phyloP scores from a whole-genome alignment of 1,140 invertebrate species.

The Dinoponera quadriceps region DNA sequence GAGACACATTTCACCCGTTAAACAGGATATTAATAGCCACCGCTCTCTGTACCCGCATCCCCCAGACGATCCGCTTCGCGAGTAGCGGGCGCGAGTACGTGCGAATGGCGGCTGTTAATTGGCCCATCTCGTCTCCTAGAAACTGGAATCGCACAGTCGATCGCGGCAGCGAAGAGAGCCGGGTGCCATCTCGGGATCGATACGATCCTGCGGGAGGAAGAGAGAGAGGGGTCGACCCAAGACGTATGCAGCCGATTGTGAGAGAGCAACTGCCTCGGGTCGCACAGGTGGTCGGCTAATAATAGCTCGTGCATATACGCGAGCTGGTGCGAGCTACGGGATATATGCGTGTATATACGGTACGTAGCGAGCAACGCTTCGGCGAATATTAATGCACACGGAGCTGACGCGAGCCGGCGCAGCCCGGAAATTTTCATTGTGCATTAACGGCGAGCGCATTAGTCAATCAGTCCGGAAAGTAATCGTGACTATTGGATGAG shows the following conservation, averaged over 20 bases:
- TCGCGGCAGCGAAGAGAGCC: constrained; percentile 5
- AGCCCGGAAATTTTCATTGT: constrained; percentile 34
- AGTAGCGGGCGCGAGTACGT: constrained; percentile 7
- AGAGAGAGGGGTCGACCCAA: not conserved
- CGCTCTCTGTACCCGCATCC: not conserved
- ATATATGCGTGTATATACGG: constrained; percentile 9
- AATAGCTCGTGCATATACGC: constrained; percentile 67
- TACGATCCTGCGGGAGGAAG: constrained; percentile 52
- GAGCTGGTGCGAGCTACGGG: constrained; percentile 50
- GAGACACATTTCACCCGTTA: not conserved
- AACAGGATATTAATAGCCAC: constrained; percentile 19
- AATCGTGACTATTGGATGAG: constrained; percentile 13
- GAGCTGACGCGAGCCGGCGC: constrained; percentile 11
- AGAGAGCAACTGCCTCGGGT: constrained; percentile 72
- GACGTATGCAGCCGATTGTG: constrained; percentile 66
- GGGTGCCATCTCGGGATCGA: constrained; percentile 54
- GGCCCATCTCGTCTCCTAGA: constrained; percentile 36
- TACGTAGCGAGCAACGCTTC: constrained; percentile 35
- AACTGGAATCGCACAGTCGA: constrained; percentile 25
- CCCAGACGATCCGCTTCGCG: not conserved
- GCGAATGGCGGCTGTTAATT: constrained; percentile 43
- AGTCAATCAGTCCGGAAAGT: constrained; percentile 30
- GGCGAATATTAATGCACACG: constrained; percentile 39
- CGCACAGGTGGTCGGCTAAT: constrained; percentile 78
- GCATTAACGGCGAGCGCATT: constrained; percentile 21